Evolutionary conservation across 1,140 invertebrate genomes (phyloP).

Genomic region (Hetaerina americana): DNA sequence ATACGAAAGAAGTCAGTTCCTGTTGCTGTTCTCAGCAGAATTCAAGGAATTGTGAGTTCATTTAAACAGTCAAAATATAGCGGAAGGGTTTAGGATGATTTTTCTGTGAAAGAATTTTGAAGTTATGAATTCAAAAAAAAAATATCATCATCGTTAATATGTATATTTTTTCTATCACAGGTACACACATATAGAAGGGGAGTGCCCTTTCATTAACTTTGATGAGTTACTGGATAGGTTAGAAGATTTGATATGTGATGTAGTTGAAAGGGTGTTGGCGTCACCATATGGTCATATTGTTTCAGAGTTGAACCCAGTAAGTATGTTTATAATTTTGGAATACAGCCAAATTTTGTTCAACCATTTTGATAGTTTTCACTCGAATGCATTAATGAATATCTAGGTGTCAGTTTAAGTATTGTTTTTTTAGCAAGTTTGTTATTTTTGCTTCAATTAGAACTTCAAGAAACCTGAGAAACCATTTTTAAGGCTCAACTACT

Average conservation of each 20-base stretch:
- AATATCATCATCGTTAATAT: background rate
- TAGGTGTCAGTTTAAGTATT: no score
- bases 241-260: constrained; percentile 93
- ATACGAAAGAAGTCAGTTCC: no score
- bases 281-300: constrained; percentile 71
- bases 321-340: no score
- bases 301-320: constrained; percentile 77
- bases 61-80: no score
- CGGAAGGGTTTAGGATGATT: no score
- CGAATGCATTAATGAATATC: no score
- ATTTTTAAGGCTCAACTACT: constrained; percentile 89
- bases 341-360: no score
- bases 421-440: background rate
- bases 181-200: constrained; percentile 94
- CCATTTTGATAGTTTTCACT: no score
- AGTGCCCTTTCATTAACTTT: constrained; percentile 91
- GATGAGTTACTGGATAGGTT: constrained; percentile 79
- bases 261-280: constrained; percentile 80
- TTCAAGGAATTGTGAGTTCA: no score
- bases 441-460: constrained; percentile 28
- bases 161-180: constrained; percentile 31
- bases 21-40: no score
- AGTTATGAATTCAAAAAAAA: background rate
- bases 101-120: no score
- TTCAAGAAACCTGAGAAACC: constrained; percentile 81